Evolutionary conservation across 2,797 vertebrate species (phyloP), one percentile per base, ranked within the genome.

Genomic region (Melopsittacus undulatus): DNA sequence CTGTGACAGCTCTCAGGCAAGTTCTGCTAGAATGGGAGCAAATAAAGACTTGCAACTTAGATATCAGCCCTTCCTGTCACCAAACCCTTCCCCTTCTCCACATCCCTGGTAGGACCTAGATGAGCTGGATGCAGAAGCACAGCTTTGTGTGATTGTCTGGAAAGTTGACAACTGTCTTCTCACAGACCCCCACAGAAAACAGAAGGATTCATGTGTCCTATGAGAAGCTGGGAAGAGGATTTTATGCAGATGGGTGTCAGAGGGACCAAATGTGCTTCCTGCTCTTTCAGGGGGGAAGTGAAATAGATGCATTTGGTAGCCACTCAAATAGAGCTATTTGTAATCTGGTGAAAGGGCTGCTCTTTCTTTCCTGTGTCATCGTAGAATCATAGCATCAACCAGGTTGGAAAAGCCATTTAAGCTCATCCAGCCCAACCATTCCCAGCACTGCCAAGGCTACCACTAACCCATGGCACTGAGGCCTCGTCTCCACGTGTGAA

Each of bases 281-380:
- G 46, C 8, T 62, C 46, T 48, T 20, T 43, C 54, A 11, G 24
- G 22, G 34, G 30, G 43, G 32, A 87, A 74, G n/a, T n/a, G n/a
- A 87, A 81, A 67, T 8, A 0, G 0, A 6, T 40, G 36, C 1
- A 5, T 74, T 63, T 87, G n/a, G n/a, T 30, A 40, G 34, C 30
- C 42, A 29, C n/a, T 57, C 43, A 20, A 42, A 49, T 5, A 74
- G n/a, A 66, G 20, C 14, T 21, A 3, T 73, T 40, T 48, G 29
- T 21, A 38, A 2, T 43, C 36, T 90, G 16, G 7, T 52, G 19
- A 8, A 83, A 80, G 43, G 12, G 14, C 22, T 57, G 56, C n/a
- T 57, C 56, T 24, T 57, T 57, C 56, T 23, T 23, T 23, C 22
- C n/a, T 57, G 56, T 22, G 3, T 57, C 56, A 57, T 57, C 56